Conservation (phyloP, 2,888 invertebrate species). For the Drosophila paracracens region DNA sequence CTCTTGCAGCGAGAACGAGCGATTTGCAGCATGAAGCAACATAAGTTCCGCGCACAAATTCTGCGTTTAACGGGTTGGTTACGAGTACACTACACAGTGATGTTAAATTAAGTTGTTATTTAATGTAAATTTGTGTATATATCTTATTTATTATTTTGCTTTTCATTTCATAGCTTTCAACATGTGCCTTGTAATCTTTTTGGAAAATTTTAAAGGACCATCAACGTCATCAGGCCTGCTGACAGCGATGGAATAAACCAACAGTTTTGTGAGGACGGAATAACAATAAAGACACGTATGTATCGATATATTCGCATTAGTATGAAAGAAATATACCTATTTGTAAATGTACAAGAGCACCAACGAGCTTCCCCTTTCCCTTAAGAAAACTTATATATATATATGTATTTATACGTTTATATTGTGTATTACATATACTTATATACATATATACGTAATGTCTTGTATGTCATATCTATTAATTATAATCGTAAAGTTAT, state of each 20-base stretch:
- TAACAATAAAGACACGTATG: background rate
- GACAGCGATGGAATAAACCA: background rate
- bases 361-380: too few species aligned
- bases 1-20: background rate
- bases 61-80: background rate
- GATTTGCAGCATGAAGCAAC: background rate
- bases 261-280: background rate
- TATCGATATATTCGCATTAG: too few species aligned
- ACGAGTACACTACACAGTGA: background rate
- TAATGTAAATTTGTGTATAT: fast-evolving
- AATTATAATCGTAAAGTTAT: too few species aligned
- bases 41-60: too few species aligned
- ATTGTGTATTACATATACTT: too few species aligned
- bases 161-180: background rate
- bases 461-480: too few species aligned
- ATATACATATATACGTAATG: too few species aligned
- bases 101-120: background rate
- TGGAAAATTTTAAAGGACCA: background rate
- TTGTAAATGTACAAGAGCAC: too few species aligned
- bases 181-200: background rate
- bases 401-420: too few species aligned
- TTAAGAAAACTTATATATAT: too few species aligned
- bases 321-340: too few species aligned
- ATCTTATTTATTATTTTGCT: background rate
- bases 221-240: background rate